A percentile compares a stretch with the other conserved stretches of the same genome.
Evolutionary conservation across 2,797 vertebrate species (phyloP).

Genomic region (Coregonus sp.): DNA sequence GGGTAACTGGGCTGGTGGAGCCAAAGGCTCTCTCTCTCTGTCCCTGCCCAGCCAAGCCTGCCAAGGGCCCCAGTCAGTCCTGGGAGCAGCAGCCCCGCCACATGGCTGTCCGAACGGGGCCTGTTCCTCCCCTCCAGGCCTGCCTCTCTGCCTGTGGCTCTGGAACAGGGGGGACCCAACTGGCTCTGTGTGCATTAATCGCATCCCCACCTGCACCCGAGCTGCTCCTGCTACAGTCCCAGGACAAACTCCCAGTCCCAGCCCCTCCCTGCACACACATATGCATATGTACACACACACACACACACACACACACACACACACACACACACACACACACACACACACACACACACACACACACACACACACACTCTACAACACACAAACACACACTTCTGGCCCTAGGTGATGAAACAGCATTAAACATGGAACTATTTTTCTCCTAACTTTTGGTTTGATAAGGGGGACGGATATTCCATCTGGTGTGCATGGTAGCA

Average conservation of each 20-base stretch:
- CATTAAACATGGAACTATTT: conserved; percentile 64
- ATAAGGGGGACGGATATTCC: conserved; percentile 74
- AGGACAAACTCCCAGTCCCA: conserved; percentile 56
- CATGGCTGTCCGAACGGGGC: conserved; percentile 71
- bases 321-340: conserved; percentile 30
- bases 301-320: conserved; percentile 30
- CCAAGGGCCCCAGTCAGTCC: conserved; percentile 72
- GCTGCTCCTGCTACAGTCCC: conserved; percentile 77
- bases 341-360: conserved; percentile 30
- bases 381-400: conserved; percentile 9
- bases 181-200: conserved; percentile 82
- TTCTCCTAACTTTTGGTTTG: conserved; percentile 72
- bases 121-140: conserved; percentile 51
- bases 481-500: conserved; percentile 66
- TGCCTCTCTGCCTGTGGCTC: conserved; percentile 62
- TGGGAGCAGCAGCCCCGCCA: conserved; percentile 72
- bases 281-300: conserved; percentile 33
- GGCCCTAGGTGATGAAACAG: conserved; percentile 56
- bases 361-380: conserved; percentile 28
- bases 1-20: conserved; percentile 71
- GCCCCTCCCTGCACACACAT: conserved; percentile 19
- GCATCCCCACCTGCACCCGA: conserved; percentile 81
- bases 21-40: conserved; percentile 69
- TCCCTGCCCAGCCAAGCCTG: conserved; percentile 67
- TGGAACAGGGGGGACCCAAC: conserved; percentile 75